Percentiles rank a stretch among this genome's conserved stretches.
phyloP scores from a whole-genome alignment of 2,113 vertebrate genomes.

The Paramormyrops kingsleyae region DNA sequence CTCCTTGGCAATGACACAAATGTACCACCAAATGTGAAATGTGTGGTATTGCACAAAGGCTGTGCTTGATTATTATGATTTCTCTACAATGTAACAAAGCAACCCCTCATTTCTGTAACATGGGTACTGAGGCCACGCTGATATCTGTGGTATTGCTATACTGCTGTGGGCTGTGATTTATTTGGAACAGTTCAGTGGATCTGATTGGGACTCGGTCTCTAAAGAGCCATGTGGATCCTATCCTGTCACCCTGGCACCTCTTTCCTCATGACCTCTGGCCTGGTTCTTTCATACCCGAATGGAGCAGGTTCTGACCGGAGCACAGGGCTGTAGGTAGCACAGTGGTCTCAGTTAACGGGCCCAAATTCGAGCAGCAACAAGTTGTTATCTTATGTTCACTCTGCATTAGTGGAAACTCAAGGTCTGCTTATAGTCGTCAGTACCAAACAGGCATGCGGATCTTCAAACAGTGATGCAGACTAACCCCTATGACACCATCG shows the following conservation, averaged over 20 bases:
- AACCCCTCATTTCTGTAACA: neutral
- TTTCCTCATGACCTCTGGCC: neutral
- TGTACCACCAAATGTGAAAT: neutral
- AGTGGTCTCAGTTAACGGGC: neutral
- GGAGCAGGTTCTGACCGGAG: neutral
- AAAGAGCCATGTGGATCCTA: neutral
- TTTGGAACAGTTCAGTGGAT: neutral
- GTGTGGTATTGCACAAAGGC: neutral
- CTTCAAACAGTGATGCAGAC: neutral
- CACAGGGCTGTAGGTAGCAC: neutral
- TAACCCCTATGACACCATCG: neutral
- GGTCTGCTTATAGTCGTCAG: neutral
- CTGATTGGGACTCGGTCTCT: neutral
- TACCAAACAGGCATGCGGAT: neutral
- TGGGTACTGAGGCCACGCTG: neutral
- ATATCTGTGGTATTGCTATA: neutral
- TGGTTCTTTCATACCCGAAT: neutral
- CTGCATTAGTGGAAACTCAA: neutral
- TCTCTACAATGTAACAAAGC: neutral
- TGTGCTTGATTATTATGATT: neutral
- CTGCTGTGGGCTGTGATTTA: neutral
- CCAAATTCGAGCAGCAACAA: neutral
- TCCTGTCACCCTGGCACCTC: neutral
- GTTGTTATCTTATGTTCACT: neutral
- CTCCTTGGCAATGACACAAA: neutral